Evolutionary conservation across 2,113 vertebrate genomes (phyloP).

Genomic region (Fregata magnificens): DNA sequence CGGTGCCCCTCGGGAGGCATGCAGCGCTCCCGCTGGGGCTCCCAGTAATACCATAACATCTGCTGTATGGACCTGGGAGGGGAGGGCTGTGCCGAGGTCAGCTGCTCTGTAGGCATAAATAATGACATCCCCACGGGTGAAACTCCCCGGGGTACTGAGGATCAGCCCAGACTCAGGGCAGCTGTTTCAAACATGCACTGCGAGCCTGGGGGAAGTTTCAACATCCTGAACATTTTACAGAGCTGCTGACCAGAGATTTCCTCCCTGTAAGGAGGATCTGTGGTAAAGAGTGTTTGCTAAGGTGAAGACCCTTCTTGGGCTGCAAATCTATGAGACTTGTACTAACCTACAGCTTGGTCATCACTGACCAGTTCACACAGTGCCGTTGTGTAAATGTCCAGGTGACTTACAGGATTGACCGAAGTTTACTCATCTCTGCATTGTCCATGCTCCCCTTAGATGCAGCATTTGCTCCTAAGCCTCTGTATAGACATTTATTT

Average conservation of each 20-base stretch:
- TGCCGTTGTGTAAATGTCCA: not conserved
- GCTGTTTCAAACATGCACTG: not conserved
- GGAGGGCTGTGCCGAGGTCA: not conserved
- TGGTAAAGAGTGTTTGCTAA: not conserved
- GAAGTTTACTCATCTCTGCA: not conserved
- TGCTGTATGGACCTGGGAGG: not conserved
- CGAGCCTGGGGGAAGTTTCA: not conserved
- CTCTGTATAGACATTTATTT: not conserved
- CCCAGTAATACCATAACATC: not conserved
- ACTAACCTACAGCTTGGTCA: not conserved
- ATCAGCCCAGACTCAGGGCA: not conserved
- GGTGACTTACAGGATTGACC: not conserved
- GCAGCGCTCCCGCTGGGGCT: not conserved
- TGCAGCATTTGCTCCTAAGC: not conserved
- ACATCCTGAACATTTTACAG: rapidly evolving
- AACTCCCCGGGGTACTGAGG: not conserved
- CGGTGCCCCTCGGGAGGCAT: rapidly evolving
- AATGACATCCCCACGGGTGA: not conserved
- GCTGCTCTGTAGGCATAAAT: not conserved
- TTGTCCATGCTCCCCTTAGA: not conserved
- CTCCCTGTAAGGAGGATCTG: not conserved
- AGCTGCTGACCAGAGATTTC: not conserved
- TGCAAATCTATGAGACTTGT: not conserved
- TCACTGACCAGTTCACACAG: not conserved
- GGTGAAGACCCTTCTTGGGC: not conserved